Conservation (phyloP, 2,888 invertebrate species). For the Sphaerolaimus hirsutus region DNA sequence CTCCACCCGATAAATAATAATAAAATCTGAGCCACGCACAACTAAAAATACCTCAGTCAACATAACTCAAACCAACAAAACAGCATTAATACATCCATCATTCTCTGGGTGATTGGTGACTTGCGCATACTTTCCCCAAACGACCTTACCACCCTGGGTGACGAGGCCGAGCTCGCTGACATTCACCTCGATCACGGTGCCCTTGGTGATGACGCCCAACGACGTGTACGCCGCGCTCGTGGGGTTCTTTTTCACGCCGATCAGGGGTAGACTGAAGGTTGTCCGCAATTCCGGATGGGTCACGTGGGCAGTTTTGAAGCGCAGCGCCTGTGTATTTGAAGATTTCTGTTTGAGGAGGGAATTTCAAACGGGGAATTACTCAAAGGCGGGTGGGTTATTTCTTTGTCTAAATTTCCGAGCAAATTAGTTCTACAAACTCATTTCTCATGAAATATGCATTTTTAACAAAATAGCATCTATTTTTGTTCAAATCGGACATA, state of each 20-base stretch:
- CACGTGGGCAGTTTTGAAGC: conserved; percentile 91
- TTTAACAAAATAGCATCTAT: no score
- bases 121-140: conserved; percentile 98
- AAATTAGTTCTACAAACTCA: no score
- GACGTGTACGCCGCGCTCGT: conserved; percentile 88
- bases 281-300: conserved; percentile 97
- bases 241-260: conserved; percentile 96
- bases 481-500: no score
- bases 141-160: conserved; percentile 86
- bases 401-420: no score
- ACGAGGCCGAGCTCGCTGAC: conserved; percentile 93
- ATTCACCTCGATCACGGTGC: conserved; percentile 40
- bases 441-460: no score
- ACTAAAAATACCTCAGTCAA: no score
- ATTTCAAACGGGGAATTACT: no score
- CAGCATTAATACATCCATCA: conserved; percentile 96
- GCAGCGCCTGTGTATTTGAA: conserved; percentile 35
- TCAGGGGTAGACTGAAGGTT: conserved; percentile 83
- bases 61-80: conserved; percentile 71
- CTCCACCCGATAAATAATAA: no score
- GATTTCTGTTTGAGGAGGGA: no score
- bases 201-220: conserved; percentile 85
- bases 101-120: conserved; percentile 98
- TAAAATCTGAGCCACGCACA: no score
- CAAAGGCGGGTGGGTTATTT: no score